phyloP scores from a whole-genome alignment of 1,140 invertebrate genomes.

The Hyposmocoma kahamanoa region DNA sequence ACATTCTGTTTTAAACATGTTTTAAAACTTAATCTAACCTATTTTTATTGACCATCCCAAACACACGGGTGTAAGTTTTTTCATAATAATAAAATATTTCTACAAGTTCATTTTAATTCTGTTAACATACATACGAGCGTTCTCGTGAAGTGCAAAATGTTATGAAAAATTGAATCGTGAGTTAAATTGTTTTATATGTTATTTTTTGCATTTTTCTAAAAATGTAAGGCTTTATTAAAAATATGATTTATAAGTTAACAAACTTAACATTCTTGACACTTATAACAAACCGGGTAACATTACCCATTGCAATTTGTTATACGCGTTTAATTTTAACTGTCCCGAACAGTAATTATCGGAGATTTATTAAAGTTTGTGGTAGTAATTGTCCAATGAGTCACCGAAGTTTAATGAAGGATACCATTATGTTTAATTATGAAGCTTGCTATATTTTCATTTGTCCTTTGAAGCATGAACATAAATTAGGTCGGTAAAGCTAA shows the following conservation, averaged over 20 bases:
- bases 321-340: conserved; percentile 3
- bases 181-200: no score
- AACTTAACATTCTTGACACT: neutral
- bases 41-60: no score
- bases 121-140: no score
- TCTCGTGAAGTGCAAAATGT: no score
- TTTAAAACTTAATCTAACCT: no score
- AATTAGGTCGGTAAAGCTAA: neutral
- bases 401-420: conserved; percentile 2
- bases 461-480: neutral
- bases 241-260: neutral
- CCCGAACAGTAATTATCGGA: neutral
- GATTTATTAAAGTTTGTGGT: conserved; percentile 4
- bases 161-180: no score
- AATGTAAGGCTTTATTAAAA: neutral
- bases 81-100: no score
- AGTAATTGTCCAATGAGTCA: conserved; percentile 1
- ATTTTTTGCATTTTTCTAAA: neutral
- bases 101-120: no score
- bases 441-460: neutral
- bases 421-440: neutral
- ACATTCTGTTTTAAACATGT: no score
- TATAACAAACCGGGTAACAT: neutral
- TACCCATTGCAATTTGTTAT: conserved; percentile 2
- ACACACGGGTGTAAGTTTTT: no score